These are phyloP conservation scores for Apodemus speciosus DNA, from an alignment of 2,113 vertebrate species.

Conservation along the genomic window DNA sequence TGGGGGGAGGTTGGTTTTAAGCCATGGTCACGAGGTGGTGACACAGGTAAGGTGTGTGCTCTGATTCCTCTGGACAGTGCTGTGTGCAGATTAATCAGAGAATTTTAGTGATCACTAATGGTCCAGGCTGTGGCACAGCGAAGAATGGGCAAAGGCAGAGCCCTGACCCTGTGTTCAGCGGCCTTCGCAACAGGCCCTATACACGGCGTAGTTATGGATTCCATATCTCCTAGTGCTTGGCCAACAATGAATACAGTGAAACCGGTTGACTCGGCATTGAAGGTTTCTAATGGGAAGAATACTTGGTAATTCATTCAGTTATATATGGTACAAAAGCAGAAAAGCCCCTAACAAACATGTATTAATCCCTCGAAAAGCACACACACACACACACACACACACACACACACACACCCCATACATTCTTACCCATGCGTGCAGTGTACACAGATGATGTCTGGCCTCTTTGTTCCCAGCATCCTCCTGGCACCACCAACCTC, in stretches of 20 bases:
- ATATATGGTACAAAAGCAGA: neutral
- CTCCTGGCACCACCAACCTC: neutral
- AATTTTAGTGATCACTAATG: neutral
- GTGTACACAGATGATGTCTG: neutral
- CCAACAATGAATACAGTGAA: neutral
- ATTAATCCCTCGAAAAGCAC: too few relatives aligned
- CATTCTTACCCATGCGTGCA: neutral
- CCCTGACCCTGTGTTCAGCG: neutral
- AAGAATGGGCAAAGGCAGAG: neutral
- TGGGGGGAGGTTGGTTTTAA: neutral
- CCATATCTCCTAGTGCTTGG: neutral
- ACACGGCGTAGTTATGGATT: too few relatives aligned
- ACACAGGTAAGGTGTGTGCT: neutral
- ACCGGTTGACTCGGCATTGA: neutral
- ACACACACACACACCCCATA: too few relatives aligned
- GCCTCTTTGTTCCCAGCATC: neutral
- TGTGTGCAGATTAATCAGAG: neutral
- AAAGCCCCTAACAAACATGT: neutral
- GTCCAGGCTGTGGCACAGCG: neutral
- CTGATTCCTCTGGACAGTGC: neutral
- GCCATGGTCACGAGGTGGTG: neutral
- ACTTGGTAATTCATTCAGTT: neutral
- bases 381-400: neutral
- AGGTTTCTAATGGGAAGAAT: neutral
- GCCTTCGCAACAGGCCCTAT: neutral